phyloP scores from a whole-genome alignment of 2,113 vertebrate species.

The Numenius arquata region DNA sequence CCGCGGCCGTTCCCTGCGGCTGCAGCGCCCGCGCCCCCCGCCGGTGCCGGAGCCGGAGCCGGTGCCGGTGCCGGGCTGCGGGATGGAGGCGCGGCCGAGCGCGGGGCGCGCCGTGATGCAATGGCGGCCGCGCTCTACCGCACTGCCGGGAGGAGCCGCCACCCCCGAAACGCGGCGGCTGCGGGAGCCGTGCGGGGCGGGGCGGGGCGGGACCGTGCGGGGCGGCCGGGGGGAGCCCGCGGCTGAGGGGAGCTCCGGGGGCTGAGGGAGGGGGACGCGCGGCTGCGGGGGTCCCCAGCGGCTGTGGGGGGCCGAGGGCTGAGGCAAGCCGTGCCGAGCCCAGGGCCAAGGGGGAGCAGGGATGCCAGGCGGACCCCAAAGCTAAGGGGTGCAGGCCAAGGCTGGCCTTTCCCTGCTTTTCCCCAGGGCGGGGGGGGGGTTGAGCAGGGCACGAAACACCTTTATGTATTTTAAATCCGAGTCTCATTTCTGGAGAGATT shows the following conservation, averaged over 20 bases:
- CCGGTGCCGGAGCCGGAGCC: neutral
- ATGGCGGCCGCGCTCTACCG: conserved; percentile 91
- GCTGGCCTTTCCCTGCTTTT: neutral
- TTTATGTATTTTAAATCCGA: no score
- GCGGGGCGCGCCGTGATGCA: conserved; percentile 75
- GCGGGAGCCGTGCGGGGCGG: conserved; percentile 8
- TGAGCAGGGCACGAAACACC: accelerated
- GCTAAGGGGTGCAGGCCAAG: neutral
- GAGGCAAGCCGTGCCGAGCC: neutral
- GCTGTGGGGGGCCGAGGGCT: neutral
- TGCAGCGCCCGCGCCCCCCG: neutral
- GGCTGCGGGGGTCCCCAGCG: neutral
- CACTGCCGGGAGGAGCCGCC: conserved; percentile 86
- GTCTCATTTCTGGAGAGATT: neutral
- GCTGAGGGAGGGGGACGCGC: neutral
- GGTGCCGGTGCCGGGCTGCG: neutral
- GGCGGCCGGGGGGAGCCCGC: neutral
- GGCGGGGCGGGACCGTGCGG: neutral
- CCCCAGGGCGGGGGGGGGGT: accelerated
- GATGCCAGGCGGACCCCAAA: neutral
- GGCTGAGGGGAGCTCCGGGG: neutral
- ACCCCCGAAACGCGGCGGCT: conserved; percentile 72
- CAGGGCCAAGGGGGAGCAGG: neutral
- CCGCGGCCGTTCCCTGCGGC: neutral
- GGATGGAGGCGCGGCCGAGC: neutral